Evolutionary conservation across 2,113 vertebrate species (phyloP), one percentile per base, ranked within the genome.

Genomic region (Blennius ocellaris): DNA sequence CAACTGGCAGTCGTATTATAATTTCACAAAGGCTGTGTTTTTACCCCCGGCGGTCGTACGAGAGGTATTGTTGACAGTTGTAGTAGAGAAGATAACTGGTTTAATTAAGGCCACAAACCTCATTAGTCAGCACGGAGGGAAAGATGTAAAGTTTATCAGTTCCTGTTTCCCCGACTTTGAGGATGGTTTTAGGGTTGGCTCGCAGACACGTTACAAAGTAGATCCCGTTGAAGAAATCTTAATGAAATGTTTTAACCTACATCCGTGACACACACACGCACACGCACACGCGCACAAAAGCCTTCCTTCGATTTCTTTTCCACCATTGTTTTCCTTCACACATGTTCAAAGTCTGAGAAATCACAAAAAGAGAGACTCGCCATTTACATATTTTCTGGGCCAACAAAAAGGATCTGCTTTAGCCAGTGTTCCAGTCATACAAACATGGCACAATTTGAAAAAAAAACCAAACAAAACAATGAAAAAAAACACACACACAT

Each of bases 31-130:
- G 85, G 76, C 80, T 53, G 76, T 54, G 76, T 82, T 80, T 82
- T 30, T 72, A 71, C 83, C 87, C 67, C 48, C 17, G 85, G 85
- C 77, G 41, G 51, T 62, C 41, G 55, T 76, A 82, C 73, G 78
- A 91, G 86, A 84, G 82, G 77, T 83, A 78, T 82, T 84, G 89
- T 92, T 92, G 91, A 93, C 89, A 92, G 85, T 92, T 76, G 83
- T 82, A 84, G 90, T 52, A 71, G 81, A 60, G 58, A 84, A 85
- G 83, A 90, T 90, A 94, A 91, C 83, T 92, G 77, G 88, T 92
- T 92, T 93, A 92, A 94, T 94, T 93, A 92, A 85, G 82, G 86
- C 88, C 89, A 92, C 89, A 90, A 89, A 85, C 53, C 79, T 90
- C 86, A 88, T 93, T 91, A 89, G 87, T 93, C 90, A 93, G 90